phyloP scores from a whole-genome alignment of 2,888 invertebrate genomes.

The Mechanitis messenoides region DNA sequence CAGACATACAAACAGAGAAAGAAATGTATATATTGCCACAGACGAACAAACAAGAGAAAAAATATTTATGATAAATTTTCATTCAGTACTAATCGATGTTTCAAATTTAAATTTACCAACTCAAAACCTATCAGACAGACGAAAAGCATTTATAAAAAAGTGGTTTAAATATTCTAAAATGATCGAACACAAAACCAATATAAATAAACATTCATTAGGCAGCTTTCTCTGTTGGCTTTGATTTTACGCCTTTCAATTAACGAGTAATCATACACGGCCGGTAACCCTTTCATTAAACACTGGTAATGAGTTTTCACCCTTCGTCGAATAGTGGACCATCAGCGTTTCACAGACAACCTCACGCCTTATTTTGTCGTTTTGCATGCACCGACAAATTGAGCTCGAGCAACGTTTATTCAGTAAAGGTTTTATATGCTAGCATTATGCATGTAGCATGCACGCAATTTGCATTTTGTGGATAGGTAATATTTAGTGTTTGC shows the following conservation, averaged over 20 bases:
- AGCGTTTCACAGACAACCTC: constrained; percentile 51
- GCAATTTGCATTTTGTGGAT: constrained; percentile 30
- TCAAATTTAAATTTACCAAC: too few species aligned
- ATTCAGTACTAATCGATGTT: too few species aligned
- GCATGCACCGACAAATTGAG: constrained; percentile 50
- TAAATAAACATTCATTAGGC: constrained; percentile 38
- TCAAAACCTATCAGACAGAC: too few species aligned
- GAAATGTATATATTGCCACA: too few species aligned
- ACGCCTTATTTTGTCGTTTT: constrained; percentile 59
- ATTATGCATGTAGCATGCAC: constrained; percentile 30
- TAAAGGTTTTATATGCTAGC: constrained; percentile 28
- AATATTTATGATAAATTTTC: too few species aligned
- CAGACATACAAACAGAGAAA: too few species aligned
- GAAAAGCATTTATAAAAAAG: too few species aligned
- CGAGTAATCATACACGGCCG: constrained; percentile 73
- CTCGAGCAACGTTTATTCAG: constrained; percentile 37
- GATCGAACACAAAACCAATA: too few species aligned
- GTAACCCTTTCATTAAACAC: constrained; percentile 71
- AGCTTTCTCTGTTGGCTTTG: constrained; percentile 60
- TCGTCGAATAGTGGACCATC: constrained; percentile 67
- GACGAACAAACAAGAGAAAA: too few species aligned
- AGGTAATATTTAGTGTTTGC: constrained; percentile 16
- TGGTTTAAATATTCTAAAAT: too few species aligned
- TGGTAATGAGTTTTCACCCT: constrained; percentile 75
- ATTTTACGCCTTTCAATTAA: constrained; percentile 73